Evolutionary conservation across 1,140 invertebrate genomes (phyloP), one percentile per base, ranked within the genome.

Genomic region (Phymorhynchus buccinoides): DNA sequence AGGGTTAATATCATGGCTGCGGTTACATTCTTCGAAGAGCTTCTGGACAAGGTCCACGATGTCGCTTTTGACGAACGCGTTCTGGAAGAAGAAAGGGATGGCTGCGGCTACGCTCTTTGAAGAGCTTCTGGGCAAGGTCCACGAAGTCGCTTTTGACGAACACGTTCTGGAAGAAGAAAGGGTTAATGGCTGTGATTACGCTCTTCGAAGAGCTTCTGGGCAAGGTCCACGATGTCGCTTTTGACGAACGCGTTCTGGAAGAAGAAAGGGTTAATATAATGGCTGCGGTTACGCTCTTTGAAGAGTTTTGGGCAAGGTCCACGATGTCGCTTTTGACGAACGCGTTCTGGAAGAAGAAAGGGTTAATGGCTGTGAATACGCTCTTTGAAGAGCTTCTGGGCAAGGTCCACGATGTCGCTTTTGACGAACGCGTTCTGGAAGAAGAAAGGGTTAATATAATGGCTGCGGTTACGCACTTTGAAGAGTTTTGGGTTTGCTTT

Each of bases 161-260:
- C 1, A 90, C 87, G 79, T 88, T 89, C 89, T 90, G 86, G 18
- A 78, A 75, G 35, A 75, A 75, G n/a, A 41, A 3, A 75, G n/a
- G 52, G 27, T 27, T 27, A 56, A 56, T 56, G 27, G 52, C 52
- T 56, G 12, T 14, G n/a, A n/a, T n/a, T n/a, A n/a, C n/a, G n/a
- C n/a, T n/a, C n/a, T n/a, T n/a, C n/a, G n/a, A n/a, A n/a, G n/a
- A 90, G 80, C 77, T 75, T 85, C 22, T 80, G 42, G 41, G 88
- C 85, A 39, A 90, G 80, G 39, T 86, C 87, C 22, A 87, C 87
- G 85, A 90, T 88, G 66, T 86, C 87, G 44, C 85, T 86, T 81
- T 90, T 90, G 18, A 90, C 89, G 80, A 90, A 88, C 1, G 89
- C 88, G 77, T 89, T 89, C 89, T 90, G 85, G 22, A 86, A 30